phyloP scores from a whole-genome alignment of 2,797 vertebrate species.

The Chaenodraco wilsoni region DNA sequence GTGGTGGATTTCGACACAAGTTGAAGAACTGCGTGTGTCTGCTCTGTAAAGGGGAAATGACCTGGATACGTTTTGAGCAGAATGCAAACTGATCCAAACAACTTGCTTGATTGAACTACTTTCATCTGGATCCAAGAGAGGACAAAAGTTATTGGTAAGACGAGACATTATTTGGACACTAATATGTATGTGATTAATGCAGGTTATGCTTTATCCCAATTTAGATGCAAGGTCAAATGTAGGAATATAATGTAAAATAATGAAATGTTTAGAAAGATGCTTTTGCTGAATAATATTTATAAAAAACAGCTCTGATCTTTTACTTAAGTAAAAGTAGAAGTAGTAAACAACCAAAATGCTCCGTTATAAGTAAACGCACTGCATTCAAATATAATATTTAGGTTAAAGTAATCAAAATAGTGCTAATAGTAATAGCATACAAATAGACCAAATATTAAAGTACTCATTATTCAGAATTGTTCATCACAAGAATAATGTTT shows the following conservation, averaged over 20 bases:
- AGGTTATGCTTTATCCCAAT: background rate
- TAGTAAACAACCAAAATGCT: no score
- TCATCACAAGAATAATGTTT: no score
- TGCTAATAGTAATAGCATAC: no score
- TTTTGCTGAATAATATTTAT: background rate
- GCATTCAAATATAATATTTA: no score
- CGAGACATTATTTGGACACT: slow-evolving; percentile 6
- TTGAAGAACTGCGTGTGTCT: slow-evolving; percentile 10
- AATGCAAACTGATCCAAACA: background rate
- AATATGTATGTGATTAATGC: background rate
- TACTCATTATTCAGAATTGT: no score
- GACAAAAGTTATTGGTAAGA: slow-evolving; percentile 50
- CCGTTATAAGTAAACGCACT: no score
- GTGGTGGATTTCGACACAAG: slow-evolving; percentile 14
- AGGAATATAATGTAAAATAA: background rate
- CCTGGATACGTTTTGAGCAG: background rate
- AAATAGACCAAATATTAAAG: no score
- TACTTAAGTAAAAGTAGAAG: no score
- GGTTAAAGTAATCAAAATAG: no score
- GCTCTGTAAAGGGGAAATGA: background rate
- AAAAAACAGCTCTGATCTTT: no score
- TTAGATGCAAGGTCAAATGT: background rate
- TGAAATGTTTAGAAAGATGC: background rate
- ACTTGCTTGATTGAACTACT: slow-evolving; percentile 10
- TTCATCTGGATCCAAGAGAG: slow-evolving; percentile 16